A percentile compares a stretch with the other conserved stretches of the same genome.
These are phyloP conservation scores for Toxotes chatareus DNA, from an alignment of 2,113 vertebrate species.

Conservation along the genomic window DNA sequence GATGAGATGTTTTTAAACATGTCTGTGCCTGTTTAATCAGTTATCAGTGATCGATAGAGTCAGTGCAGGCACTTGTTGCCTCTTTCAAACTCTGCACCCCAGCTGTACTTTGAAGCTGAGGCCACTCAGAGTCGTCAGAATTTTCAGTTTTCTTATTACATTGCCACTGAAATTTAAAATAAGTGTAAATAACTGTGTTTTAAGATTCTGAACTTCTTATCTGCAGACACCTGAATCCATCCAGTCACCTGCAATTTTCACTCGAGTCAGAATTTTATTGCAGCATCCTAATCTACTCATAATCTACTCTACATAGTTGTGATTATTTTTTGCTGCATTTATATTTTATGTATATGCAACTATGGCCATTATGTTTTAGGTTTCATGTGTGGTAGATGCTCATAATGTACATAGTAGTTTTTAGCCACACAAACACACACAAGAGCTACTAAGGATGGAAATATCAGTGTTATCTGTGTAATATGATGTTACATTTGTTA, in stretches of 20 bases:
- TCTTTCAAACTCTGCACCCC: constrained; percentile 6
- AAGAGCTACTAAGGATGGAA: neutral
- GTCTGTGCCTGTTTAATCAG: neutral
- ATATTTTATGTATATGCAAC: too few species aligned
- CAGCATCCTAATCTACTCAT: too few species aligned
- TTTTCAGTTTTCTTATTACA: neutral
- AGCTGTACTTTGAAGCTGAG: constrained; percentile 3
- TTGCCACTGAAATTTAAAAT: neutral
- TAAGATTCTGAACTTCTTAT: neutral
- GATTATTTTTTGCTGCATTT: too few species aligned
- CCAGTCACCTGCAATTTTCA: too few species aligned
- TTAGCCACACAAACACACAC: neutral
- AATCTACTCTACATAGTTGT: neutral
- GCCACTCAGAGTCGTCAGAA: neutral
- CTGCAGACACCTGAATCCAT: neutral
- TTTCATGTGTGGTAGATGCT: neutral
- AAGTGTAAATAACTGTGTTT: neutral
- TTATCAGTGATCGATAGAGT: neutral
- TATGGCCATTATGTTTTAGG: too few species aligned
- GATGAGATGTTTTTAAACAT: neutral
- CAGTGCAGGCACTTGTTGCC: neutral
- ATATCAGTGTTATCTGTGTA: too few species aligned
- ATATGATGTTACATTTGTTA: neutral
- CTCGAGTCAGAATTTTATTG: too few species aligned
- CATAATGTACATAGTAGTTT: neutral